A percentile compares a stretch with the other conserved stretches of the same genome.
Conservation (phyloP, 92 coral and sea anemone species). For the Porites lobata region DNA sequence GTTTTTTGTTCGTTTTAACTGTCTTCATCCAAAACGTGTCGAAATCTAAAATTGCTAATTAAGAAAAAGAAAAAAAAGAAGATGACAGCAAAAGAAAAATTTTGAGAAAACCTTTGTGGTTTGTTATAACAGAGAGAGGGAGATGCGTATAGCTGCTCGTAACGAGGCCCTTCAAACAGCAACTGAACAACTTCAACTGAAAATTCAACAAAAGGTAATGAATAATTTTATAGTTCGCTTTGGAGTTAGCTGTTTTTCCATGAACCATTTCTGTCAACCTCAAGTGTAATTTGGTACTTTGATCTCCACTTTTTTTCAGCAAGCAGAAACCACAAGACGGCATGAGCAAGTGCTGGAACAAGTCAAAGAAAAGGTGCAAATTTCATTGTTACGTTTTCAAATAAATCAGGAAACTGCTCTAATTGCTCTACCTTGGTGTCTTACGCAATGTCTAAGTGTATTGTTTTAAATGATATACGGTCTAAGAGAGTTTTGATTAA, state of each 20-base stretch:
- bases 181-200: conserved; percentile 92
- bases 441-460: no score
- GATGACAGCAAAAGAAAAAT: no score
- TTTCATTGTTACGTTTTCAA: neutral
- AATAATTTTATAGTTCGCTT: neutral
- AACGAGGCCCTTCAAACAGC: conserved; percentile 97
- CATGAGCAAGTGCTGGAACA: conserved; percentile 96
- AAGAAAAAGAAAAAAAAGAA: no score
- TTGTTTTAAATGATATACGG: no score
- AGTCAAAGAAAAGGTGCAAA: conserved; percentile 92
- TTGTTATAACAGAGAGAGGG: conserved; percentile 78
- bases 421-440: neutral
- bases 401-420: neutral
- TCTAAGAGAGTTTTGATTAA: no score
- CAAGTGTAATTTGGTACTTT: neutral
- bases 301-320: conserved; percentile 53
- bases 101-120: neutral
- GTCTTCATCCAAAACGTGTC: no score
- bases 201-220: conserved; percentile 95
- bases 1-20: no score
- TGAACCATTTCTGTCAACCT: neutral
- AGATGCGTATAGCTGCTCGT: conserved; percentile 96
- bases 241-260: neutral
- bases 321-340: conserved; percentile 93
- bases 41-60: no score